Percentiles rank a stretch among this genome's conserved stretches.
Conservation (phyloP, 2,113 vertebrate genomes). For the Brevimyrus niger region DNA sequence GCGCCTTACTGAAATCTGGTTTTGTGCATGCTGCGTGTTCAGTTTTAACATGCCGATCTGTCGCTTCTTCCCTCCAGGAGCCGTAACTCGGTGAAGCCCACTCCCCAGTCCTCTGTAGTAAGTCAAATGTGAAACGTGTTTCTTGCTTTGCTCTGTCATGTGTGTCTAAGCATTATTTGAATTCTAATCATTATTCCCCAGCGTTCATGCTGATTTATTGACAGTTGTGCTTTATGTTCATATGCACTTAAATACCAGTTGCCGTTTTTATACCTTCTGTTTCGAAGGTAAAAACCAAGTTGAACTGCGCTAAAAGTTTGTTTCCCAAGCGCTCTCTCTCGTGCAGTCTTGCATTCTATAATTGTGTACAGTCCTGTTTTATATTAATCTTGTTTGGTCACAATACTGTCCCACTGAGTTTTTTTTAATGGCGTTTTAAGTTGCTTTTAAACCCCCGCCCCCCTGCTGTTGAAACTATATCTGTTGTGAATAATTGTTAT, state of each 20-base stretch:
- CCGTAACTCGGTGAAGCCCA: constrained; percentile 67
- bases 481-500: not conserved
- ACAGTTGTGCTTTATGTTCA: not conserved
- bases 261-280: not conserved
- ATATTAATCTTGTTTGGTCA: not conserved
- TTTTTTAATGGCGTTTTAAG: not conserved
- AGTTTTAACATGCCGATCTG: not conserved
- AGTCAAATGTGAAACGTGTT: constrained; percentile 42
- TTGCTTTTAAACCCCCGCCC: not conserved
- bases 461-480: not conserved
- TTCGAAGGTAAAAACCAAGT: not conserved
- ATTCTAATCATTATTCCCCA: not conserved
- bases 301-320: not conserved
- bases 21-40: not conserved
- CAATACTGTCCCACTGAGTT: not conserved
- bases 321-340: too few species aligned
- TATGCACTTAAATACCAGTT: not conserved
- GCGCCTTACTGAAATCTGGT: not conserved
- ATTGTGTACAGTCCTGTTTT: not conserved
- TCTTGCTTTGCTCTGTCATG: not conserved
- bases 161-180: not conserved
- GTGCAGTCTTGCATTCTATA: not conserved
- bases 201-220: not conserved
- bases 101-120: constrained; percentile 69
- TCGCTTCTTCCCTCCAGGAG: constrained; percentile 51